phyloP scores from a whole-genome alignment of 2,797 vertebrate species.

The Dryobates pubescens region DNA sequence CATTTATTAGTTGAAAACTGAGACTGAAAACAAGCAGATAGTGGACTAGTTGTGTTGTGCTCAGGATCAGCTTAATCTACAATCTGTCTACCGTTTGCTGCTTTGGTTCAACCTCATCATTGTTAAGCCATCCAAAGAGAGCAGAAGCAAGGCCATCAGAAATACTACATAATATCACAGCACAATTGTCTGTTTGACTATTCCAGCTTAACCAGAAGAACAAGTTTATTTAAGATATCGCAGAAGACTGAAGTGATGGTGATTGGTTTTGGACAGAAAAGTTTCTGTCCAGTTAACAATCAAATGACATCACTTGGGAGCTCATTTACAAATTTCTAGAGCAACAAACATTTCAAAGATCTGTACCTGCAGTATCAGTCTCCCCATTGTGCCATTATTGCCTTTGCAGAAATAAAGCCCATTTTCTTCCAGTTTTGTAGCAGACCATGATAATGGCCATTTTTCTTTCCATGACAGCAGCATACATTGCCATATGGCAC shows the following conservation, averaged over 20 bases:
- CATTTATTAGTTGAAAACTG: neutral
- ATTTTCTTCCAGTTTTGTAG: neutral
- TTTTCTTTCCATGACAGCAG: neutral
- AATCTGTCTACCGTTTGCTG: neutral
- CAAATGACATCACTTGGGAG: neutral
- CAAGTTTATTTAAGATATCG: neutral
- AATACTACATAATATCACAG: neutral
- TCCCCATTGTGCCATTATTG: neutral
- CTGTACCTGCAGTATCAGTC: neutral
- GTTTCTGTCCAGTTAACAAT: neutral
- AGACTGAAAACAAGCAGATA: neutral
- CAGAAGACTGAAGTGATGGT: neutral
- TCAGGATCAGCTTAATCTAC: neutral
- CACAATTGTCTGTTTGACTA: neutral
- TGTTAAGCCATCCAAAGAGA: neutral
- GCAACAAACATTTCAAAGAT: neutral
- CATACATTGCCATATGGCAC: neutral
- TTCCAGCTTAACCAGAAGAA: neutral
- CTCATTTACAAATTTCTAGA: neutral
- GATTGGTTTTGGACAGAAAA: neutral
- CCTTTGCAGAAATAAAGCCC: neutral
- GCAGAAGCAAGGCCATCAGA: fast-evolving
- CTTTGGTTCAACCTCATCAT: neutral
- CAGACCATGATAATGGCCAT: neutral
- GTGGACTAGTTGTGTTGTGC: neutral